Conservation (phyloP, 2,113 vertebrate species). For the Vicugna pacos region DNA sequence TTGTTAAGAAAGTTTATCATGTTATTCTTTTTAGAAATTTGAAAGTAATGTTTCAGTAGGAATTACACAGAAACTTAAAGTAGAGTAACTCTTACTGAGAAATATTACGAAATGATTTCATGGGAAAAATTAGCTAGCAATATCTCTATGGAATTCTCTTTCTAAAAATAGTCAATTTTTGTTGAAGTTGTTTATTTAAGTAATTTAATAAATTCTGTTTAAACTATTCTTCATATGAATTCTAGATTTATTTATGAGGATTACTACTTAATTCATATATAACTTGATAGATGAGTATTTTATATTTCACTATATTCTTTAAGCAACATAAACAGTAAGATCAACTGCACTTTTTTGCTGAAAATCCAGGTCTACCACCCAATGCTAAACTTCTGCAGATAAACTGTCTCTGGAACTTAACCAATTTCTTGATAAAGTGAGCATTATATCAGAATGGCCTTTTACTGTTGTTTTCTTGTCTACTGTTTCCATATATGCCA, state of each 20-base stretch:
- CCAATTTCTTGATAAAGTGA: neutral
- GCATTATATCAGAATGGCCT: neutral
- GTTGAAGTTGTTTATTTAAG: neutral
- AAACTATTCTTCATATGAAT: neutral
- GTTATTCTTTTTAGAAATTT: neutral
- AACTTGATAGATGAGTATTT: neutral
- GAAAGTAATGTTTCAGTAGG: neutral
- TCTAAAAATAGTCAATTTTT: neutral
- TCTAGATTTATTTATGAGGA: neutral
- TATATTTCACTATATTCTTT: neutral
- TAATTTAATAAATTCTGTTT: neutral
- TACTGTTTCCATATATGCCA: neutral
- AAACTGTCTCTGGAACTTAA: neutral
- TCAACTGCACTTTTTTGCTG: neutral
- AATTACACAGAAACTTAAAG: neutral
- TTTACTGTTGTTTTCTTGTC: neutral
- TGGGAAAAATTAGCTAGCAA: neutral
- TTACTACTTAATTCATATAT: neutral
- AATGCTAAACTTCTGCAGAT: neutral
- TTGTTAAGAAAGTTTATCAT: neutral
- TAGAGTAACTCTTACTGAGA: neutral
- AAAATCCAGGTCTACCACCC: neutral
- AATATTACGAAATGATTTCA: neutral
- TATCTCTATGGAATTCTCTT: neutral
- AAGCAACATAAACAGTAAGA: neutral